Base-by-base conservation (phyloP, 64 coral and sea anemone species). In the Dendrophyllia cribrosa region DNA sequence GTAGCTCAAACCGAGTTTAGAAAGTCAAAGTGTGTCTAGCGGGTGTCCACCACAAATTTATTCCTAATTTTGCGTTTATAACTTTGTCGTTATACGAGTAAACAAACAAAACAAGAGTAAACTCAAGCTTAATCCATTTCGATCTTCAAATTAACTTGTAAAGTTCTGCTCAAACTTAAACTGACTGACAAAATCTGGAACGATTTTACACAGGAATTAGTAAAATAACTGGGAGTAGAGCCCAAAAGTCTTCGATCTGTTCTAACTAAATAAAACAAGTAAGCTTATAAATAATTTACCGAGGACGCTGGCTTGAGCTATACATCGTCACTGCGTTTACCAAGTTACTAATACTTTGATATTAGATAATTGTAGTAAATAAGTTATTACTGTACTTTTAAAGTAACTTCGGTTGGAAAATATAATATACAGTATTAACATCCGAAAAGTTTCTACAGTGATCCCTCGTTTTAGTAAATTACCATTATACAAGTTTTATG, bases 11-110 rank as follows among this genome's bases (percentile, higher is more conserved):
- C 13, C 7, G 9, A 84, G 72, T 50, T 49, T 84, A 14, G 7
- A 23, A 51, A 68, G 60, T 66, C 20, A 51, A 67, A 19, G 60
- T 67, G 12, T 43, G 1, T 55, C 22, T 26, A 62, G 26, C 58
- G 77, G 77, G 77, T 61, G 77, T 44, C 13, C 19, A 7, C 5
- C 19, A 17, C 17, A 55, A 80, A 80, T 44, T 80, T 80, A 80
- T 80, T 80, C 56, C 55, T 60, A 61, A 80, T 58, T 78, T 59
- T 62, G 76, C n/a, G 76, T 49, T 78, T 78, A 58, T 43, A 8
- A 17, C 24, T 80, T 47, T 14, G 25, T 16, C 22, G 20, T 52
- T 76, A 49, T 10, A 34, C 34, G 47, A 52, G 58, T 80, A 80
- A 80, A 62, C 58, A 80, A 80, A 80, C 55, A 8, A 15, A 80